Conservation (phyloP, 2,797 vertebrate species). For the Apodemus agrarius region DNA sequence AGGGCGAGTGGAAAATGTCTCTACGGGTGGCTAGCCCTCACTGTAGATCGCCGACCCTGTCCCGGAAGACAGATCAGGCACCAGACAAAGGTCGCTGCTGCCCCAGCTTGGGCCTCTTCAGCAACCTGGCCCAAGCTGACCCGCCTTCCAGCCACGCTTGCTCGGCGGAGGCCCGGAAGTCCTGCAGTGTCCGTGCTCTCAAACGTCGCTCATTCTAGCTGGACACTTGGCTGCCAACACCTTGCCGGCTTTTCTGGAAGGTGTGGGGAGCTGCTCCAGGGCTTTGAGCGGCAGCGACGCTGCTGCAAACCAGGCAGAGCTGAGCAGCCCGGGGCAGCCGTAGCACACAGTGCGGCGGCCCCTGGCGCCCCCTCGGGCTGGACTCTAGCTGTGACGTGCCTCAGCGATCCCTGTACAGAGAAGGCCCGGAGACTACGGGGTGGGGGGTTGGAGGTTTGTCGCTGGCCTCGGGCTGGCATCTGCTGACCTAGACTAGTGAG, state of each 20-base stretch:
- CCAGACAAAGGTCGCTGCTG: not conserved
- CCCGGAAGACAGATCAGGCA: not conserved
- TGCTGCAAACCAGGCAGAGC: not conserved
- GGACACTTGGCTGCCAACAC: not conserved
- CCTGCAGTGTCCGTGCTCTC: not conserved
- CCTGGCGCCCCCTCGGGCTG: conserved; percentile 51
- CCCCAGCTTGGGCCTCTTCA: not conserved
- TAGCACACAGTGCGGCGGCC: not conserved
- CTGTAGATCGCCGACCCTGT: not conserved
- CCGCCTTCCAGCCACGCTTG: not conserved
- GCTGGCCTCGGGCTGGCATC: not conserved
- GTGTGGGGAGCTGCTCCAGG: not conserved
- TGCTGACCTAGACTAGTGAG: not conserved
- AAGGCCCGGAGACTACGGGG: not conserved
- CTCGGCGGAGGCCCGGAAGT: not conserved
- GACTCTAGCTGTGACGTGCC: not conserved
- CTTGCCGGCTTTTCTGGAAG: not conserved
- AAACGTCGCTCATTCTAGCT: not conserved
- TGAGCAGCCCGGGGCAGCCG: too few relatives aligned
- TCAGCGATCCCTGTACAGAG: not conserved
- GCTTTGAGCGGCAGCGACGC: not conserved
- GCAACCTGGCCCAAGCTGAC: conserved; percentile 22
- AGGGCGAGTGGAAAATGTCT: not conserved
- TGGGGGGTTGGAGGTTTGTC: not conserved
- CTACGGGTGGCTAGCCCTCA: not conserved